Evolutionary conservation across 2,888 invertebrate genomes (phyloP).

Genomic region (Pristionchus exspectatus): DNA sequence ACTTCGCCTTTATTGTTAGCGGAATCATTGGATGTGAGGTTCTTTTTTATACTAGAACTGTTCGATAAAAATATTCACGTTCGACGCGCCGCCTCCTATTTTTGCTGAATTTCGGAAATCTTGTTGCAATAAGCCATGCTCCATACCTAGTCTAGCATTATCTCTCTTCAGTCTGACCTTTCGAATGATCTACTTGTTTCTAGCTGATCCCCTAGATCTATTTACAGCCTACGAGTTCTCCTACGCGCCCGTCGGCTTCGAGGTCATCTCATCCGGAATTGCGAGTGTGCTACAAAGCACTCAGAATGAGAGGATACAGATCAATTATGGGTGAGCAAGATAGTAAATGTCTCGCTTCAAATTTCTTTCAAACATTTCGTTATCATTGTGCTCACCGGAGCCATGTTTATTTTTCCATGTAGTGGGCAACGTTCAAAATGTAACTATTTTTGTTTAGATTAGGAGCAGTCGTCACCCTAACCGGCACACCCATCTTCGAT

Average conservation of each 20-base stretch:
- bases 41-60: too few relatives aligned
- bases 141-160: too few relatives aligned
- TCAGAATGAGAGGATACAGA: neutral
- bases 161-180: neutral
- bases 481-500: neutral
- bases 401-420: neutral
- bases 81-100: too few relatives aligned
- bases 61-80: too few relatives aligned
- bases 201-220: too few relatives aligned
- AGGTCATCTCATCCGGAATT: neutral
- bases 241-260: slow-evolving; percentile 3
- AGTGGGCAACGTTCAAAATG: too few relatives aligned
- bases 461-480: neutral
- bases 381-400: neutral
- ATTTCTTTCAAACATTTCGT: too few relatives aligned
- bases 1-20: neutral
- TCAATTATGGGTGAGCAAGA: slow-evolving; percentile 35
- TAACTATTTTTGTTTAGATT: neutral
- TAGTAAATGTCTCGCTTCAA: neutral
- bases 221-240: neutral
- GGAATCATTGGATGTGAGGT: neutral
- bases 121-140: too few relatives aligned
- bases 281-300: neutral
- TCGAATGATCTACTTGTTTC: neutral
- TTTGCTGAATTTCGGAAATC: neutral